Percentiles rank a stretch among this genome's conserved stretches.
Conservation (phyloP, 1,140 invertebrate genomes). For the Antheraea mylitta region DNA sequence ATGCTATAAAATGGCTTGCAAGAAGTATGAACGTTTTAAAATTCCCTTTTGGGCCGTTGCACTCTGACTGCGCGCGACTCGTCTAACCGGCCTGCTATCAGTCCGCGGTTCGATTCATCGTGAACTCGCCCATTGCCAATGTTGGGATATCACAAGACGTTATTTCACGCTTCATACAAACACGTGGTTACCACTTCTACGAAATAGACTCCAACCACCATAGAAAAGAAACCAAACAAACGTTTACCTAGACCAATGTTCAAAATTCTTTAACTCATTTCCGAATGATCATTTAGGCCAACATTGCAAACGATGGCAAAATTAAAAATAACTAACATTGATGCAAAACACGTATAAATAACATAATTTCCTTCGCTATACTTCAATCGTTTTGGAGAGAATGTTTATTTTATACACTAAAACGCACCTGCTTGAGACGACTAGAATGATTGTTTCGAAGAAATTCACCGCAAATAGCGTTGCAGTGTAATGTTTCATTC, state of each 20-base stretch:
- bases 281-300: background rate
- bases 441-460: background rate
- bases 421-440: background rate
- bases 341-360: background rate
- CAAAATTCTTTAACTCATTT: no score
- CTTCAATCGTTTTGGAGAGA: background rate
- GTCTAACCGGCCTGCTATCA: constrained; percentile 76
- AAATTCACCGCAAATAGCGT: background rate
- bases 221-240: background rate
- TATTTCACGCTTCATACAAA: constrained; percentile 49
- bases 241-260: no score
- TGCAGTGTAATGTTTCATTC: background rate
- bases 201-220: background rate
- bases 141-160: constrained; percentile 65
- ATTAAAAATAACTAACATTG: background rate
- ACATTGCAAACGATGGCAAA: background rate
- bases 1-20: constrained; percentile 45
- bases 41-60: constrained; percentile 75
- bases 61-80: constrained; percentile 64
- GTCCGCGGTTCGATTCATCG: constrained; percentile 70
- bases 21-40: constrained; percentile 70
- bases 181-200: constrained; percentile 29
- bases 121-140: constrained; percentile 55
- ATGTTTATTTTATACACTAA: background rate
- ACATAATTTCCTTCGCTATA: background rate